These are phyloP conservation scores for Eupleurogrammus muticus DNA, from an alignment of 2,797 vertebrate species.

Conservation along the genomic window DNA sequence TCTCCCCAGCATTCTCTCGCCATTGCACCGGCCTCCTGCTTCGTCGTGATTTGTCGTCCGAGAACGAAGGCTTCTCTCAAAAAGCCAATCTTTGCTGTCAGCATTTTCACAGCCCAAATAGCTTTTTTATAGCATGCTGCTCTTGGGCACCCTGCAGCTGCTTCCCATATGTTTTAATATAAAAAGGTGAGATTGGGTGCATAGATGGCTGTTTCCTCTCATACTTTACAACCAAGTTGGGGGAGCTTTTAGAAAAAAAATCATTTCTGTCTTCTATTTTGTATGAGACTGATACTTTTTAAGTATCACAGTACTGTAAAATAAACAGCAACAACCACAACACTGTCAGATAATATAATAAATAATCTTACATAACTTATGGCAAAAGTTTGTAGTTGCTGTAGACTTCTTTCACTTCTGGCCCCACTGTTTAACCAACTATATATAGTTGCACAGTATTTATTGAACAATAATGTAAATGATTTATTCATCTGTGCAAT, in stretches of 20 bases:
- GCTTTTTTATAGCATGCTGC: background rate
- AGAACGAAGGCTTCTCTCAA: slow-evolving; percentile 4
- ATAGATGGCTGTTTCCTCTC: slow-evolving; percentile 28
- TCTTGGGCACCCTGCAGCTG: slow-evolving; percentile 39
- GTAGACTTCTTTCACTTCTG: background rate
- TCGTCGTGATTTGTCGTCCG: background rate
- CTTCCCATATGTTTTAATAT: slow-evolving; percentile 47
- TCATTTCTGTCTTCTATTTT: slow-evolving; percentile 4
- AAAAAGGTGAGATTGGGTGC: slow-evolving; percentile 18
- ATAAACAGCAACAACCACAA: background rate
- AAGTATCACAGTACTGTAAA: background rate
- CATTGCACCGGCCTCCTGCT: background rate
- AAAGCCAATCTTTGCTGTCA: background rate
- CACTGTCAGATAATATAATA: slow-evolving; percentile 1
- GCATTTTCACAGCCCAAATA: background rate
- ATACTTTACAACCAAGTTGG: background rate
- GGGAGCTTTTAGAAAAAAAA: slow-evolving; percentile 12
- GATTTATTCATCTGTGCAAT: slow-evolving; percentile 69
- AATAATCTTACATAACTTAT: slow-evolving; percentile 3
- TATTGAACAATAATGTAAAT: too few species aligned
- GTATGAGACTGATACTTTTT: background rate
- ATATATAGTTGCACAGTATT: too few species aligned
- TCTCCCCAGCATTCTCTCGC: background rate
- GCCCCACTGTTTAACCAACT: background rate
- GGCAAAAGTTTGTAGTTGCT: slow-evolving; percentile 6